Conservation (phyloP, 2,888 invertebrate species). For the Spilosoma lubricipeda region DNA sequence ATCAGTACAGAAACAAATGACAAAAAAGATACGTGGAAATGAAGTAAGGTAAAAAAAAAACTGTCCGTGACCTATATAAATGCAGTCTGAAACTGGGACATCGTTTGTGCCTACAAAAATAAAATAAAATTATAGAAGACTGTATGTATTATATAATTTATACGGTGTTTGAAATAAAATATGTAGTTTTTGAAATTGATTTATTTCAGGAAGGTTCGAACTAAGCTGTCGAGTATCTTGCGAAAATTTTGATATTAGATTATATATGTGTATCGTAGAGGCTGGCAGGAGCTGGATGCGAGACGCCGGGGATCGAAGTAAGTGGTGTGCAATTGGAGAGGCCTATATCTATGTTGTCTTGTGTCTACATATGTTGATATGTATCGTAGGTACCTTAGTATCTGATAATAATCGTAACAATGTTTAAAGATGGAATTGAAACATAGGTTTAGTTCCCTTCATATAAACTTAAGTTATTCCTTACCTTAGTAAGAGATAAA, state of each 20-base stretch:
- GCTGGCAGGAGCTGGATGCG: too few relatives aligned
- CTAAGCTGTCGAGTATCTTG: background rate
- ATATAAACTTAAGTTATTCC: too few relatives aligned
- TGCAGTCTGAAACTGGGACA: background rate
- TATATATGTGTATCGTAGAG: background rate
- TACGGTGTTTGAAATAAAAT: background rate
- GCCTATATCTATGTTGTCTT: too few relatives aligned
- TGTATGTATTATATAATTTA: background rate
- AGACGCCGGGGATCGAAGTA: too few relatives aligned
- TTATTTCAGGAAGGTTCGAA: background rate
- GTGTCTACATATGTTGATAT: too few relatives aligned
- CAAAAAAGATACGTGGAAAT: too few relatives aligned
- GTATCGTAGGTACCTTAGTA: background rate
- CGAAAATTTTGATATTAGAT: background rate
- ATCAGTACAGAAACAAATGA: too few relatives aligned
- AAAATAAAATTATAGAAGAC: background rate
- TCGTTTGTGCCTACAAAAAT: background rate
- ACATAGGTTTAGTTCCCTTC: too few relatives aligned
- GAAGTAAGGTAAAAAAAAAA: background rate
- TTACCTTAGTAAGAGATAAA: background rate
- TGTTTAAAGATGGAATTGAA: too few relatives aligned
- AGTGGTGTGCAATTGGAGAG: too few relatives aligned
- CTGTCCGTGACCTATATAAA: background rate
- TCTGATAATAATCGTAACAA: too few relatives aligned
- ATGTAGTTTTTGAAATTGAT: background rate